Conservation (phyloP, 64 coral and sea anemone genomes). For the Anthopleura sola region DNA sequence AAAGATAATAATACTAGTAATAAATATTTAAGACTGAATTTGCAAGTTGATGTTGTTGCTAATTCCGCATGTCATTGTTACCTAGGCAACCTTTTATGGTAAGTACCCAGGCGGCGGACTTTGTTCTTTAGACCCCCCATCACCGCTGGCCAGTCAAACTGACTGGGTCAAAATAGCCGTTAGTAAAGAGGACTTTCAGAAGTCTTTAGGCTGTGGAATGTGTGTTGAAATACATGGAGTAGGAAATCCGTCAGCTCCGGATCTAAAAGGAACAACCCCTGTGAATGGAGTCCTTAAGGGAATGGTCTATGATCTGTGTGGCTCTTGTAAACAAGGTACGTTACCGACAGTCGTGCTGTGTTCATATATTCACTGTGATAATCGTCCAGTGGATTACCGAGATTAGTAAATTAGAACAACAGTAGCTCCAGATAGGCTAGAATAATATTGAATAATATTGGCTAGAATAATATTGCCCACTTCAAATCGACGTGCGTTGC, state of each 20-base stretch:
- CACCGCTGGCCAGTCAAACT: slow-evolving; percentile 25
- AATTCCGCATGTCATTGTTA: background rate
- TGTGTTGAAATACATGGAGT: slow-evolving; percentile 37
- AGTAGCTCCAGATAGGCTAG: no score
- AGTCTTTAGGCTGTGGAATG: slow-evolving; percentile 66
- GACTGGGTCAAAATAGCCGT: slow-evolving; percentile 46
- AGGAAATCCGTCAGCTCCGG: slow-evolving; percentile 11
- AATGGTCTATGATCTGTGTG: slow-evolving; percentile 58
- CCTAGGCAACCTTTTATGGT: slow-evolving; percentile 62
- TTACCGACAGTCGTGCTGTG: background rate
- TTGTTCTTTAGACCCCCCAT: slow-evolving; percentile 51
- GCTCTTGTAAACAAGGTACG: slow-evolving; percentile 47
- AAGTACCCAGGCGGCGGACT: slow-evolving; percentile 34
- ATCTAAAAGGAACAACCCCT: slow-evolving; percentile 37
- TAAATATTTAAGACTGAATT: no score
- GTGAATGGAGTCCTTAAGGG: slow-evolving; percentile 41
- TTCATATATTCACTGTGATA: background rate
- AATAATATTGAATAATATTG: no score
- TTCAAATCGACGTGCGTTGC: no score
- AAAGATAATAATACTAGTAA: no score
- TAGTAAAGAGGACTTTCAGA: slow-evolving; percentile 34
- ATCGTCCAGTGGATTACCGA: background rate
- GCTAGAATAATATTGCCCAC: no score
- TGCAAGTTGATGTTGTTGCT: no score
- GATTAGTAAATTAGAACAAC: no score